phyloP scores from a whole-genome alignment of 2,113 vertebrate species.

The Eupsittula cactorum region DNA sequence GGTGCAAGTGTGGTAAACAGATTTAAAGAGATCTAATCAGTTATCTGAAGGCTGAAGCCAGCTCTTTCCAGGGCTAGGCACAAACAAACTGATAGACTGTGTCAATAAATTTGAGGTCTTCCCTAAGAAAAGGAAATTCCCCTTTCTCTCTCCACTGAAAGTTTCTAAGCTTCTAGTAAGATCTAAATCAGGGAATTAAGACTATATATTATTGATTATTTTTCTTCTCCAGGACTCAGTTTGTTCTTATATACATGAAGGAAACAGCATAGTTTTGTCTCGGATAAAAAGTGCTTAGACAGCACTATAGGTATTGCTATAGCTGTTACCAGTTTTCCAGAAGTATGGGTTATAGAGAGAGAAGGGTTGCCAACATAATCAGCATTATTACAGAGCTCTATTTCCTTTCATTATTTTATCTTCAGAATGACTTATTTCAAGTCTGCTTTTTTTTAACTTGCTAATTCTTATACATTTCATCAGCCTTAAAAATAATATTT shows the following conservation, averaged over 20 bases:
- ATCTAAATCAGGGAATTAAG: background rate
- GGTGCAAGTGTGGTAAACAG: background rate
- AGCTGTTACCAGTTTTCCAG: background rate
- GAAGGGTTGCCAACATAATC: background rate
- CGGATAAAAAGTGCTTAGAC: background rate
- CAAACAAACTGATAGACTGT: background rate
- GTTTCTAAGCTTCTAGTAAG: background rate
- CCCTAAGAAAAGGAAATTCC: background rate
- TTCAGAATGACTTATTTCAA: background rate
- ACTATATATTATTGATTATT: background rate
- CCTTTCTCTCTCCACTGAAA: background rate
- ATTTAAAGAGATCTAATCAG: background rate
- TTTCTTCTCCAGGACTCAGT: background rate
- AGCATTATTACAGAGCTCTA: background rate
- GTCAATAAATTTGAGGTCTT: background rate
- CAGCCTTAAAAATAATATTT: background rate
- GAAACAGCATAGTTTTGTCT: background rate
- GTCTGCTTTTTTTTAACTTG: background rate
- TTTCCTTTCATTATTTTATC: background rate
- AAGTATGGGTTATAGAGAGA: background rate
- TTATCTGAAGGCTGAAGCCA: background rate
- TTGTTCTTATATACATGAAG: background rate
- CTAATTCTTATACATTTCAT: background rate
- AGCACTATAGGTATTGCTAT: background rate
- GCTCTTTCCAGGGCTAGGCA: background rate